Evolutionary conservation across 2,113 vertebrate genomes (phyloP).

Genomic region (Sclerurus mexicanus): DNA sequence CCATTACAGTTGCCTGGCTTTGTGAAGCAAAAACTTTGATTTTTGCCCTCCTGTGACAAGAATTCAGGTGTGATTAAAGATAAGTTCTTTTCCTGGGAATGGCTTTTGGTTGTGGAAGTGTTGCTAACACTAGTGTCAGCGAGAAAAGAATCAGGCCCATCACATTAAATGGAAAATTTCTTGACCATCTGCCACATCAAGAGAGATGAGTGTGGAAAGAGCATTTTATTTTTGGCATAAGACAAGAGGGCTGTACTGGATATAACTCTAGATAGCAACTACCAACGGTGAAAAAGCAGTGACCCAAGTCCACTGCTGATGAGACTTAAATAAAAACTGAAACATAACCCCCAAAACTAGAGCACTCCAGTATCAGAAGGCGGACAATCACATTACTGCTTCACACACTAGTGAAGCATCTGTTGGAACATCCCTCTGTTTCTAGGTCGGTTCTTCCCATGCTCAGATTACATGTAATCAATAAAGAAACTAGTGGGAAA

Average conservation of each 20-base stretch:
- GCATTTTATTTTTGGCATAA: slow-evolving; percentile 27
- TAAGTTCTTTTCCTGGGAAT: background rate
- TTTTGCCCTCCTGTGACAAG: background rate
- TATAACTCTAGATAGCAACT: background rate
- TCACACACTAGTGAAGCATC: background rate
- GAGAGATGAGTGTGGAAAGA: background rate
- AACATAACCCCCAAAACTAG: background rate
- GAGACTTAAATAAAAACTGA: background rate
- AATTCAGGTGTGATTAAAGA: background rate
- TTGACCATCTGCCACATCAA: background rate
- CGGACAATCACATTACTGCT: background rate
- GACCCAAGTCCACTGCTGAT: background rate
- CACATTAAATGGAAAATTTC: slow-evolving; percentile 27
- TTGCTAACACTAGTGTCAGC: background rate
- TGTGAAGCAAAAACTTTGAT: background rate
- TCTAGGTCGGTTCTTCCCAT: background rate
- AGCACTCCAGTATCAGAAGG: background rate
- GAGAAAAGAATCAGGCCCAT: slow-evolving; percentile 29
- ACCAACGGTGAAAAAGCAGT: background rate
- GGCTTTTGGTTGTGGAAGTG: background rate
- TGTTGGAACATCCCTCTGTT: background rate
- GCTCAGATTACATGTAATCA: background rate
- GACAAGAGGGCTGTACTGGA: background rate
- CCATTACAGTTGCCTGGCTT: slow-evolving; percentile 3
- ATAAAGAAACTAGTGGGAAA: background rate